A percentile compares a stretch with the other conserved stretches of the same genome.
Evolutionary conservation across 2,113 vertebrate genomes (phyloP).

Genomic region (Thunnus maccoyii): DNA sequence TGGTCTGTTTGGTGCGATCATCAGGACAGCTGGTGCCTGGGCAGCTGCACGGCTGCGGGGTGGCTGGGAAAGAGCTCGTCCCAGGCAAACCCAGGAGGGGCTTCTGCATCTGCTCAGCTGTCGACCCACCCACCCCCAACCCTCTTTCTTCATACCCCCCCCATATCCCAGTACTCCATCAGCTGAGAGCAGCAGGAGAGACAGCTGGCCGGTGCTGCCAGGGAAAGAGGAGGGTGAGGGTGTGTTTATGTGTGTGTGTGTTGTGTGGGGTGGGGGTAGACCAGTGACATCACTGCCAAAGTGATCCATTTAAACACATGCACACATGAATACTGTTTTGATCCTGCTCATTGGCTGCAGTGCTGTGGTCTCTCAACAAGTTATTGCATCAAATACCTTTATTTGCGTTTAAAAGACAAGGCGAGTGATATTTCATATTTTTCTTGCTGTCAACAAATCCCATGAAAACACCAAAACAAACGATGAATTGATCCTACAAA

Average conservation of each 20-base stretch:
- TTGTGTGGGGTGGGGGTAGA: slow-evolving; percentile 35
- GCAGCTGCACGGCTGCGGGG: slow-evolving; percentile 79
- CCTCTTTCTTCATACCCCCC: slow-evolving; percentile 18
- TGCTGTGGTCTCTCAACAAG: neutral
- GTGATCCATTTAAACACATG: slow-evolving; percentile 51
- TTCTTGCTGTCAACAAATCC: neutral
- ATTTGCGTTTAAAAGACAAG: neutral
- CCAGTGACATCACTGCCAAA: slow-evolving; percentile 64
- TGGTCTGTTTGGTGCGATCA: slow-evolving; percentile 54
- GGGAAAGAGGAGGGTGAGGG: slow-evolving; percentile 40
- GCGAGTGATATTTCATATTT: neutral
- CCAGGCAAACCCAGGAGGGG: slow-evolving; percentile 70
- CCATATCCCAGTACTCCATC: slow-evolving; percentile 60
- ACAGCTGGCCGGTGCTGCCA: slow-evolving; percentile 80
- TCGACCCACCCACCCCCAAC: slow-evolving; percentile 53
- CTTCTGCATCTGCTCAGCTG: slow-evolving; percentile 82
- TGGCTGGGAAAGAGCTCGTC: slow-evolving; percentile 78
- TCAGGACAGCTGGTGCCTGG: slow-evolving; percentile 80
- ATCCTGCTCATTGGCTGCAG: neutral
- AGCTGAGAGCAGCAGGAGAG: slow-evolving; percentile 81
- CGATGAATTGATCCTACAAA: too few species aligned
- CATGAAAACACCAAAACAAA: neutral
- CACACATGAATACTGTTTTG: slow-evolving; percentile 1
- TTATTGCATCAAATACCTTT: neutral
- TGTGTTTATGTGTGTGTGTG: slow-evolving; percentile 51